These are phyloP conservation scores for Lysiphlebus fabarum DNA, from an alignment of 1,140 invertebrate species.

Conservation along the genomic window DNA sequence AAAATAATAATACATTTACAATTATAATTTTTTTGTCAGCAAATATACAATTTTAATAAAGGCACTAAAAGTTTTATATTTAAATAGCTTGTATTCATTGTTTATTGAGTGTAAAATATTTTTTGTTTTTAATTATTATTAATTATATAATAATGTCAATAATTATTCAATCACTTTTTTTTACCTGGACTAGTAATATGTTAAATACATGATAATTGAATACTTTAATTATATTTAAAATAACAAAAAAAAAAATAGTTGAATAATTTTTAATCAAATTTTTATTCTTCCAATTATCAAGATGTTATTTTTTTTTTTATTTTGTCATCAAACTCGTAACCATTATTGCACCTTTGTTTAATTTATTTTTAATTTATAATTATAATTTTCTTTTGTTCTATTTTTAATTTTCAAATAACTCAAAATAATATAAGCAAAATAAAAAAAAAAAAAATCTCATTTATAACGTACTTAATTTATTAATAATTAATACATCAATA, in stretches of 20 bases:
- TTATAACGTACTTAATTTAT: neutral
- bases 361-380: neutral
- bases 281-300: too few species aligned
- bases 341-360: slow-evolving; percentile 5
- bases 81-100: neutral
- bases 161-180: neutral
- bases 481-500: slow-evolving; percentile 6
- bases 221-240: neutral
- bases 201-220: too few species aligned
- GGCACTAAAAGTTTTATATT: slow-evolving; percentile 23
- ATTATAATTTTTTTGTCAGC: slow-evolving; percentile 24
- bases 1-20: slow-evolving; percentile 25
- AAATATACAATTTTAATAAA: slow-evolving; percentile 28
- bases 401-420: neutral
- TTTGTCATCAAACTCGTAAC: neutral
- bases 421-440: neutral
- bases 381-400: neutral
- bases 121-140: neutral
- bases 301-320: too few species aligned
- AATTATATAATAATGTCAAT: neutral
- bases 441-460: neutral
- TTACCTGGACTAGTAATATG: neutral
- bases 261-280: too few species aligned
- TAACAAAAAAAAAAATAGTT: too few species aligned
- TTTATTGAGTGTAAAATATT: neutral